Evolutionary conservation across 2,797 vertebrate genomes (phyloP).

Genomic region (Podarcis lilfordi): DNA sequence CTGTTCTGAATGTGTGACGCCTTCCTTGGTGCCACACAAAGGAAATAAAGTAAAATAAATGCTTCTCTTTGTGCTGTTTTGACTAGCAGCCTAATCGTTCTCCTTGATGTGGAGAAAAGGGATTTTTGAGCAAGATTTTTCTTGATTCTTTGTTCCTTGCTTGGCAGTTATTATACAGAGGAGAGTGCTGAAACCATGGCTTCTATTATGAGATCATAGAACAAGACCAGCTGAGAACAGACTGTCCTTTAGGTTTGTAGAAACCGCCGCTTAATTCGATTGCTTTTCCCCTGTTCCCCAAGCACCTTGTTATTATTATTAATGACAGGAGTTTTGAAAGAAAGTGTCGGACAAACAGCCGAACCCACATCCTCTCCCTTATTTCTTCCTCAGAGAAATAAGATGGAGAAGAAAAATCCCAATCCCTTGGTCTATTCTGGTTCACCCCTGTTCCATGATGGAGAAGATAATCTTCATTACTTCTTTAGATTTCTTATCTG

Average conservation of each 20-base stretch:
- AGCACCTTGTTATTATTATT: constrained; percentile 6
- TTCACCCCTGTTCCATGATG: neutral
- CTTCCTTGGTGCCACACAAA: no score
- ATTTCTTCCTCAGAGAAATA: neutral
- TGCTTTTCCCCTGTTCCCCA: neutral
- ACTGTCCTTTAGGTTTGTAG: constrained; percentile 1
- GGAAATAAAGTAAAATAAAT: neutral
- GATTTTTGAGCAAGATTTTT: constrained; percentile 1
- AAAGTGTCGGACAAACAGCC: neutral
- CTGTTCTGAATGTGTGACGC: no score
- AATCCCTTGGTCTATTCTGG: neutral
- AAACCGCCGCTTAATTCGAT: neutral
- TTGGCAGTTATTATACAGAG: constrained; percentile 33
- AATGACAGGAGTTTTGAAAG: neutral
- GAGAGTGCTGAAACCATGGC: constrained; percentile 20
- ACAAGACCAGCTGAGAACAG: constrained; percentile 13
- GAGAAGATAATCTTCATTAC: neutral
- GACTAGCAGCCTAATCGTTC: constrained; percentile 8
- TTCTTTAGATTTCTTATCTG: no score
- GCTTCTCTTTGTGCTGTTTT: neutral
- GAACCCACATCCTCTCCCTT: neutral
- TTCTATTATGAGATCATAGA: constrained; percentile 21
- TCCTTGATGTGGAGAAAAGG: constrained; percentile 1
- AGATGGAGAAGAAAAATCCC: neutral
- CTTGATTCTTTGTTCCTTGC: constrained; percentile 5